Base-by-base conservation (phyloP, 2,797 vertebrate species). In the Scarus forsteni region DNA sequence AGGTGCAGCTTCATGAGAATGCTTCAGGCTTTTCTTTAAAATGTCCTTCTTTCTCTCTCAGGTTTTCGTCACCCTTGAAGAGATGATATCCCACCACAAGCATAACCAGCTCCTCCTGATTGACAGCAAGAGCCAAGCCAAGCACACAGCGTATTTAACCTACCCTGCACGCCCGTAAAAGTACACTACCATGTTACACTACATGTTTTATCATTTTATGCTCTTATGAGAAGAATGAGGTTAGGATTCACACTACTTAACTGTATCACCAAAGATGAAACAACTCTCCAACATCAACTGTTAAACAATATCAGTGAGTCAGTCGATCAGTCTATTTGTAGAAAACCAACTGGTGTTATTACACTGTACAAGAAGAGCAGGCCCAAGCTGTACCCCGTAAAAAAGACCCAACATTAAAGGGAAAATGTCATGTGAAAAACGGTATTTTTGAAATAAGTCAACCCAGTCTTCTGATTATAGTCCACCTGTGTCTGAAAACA, bases 91-190 rank as follows among this genome's bases (percentile, higher is more conserved):
- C 60, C 84, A 95, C 75, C 92, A 95, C 85, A 91, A 79, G 71
- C 85, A 87, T 53, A 93, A 94, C 87, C 90, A 93, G 53, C 74
- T 95, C 73, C 79, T 93, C 19, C 85, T 95, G 77, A 94, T 95
- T 50, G 94, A 95, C 91, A 94, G 94, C 89, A 93, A 88, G 82
- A 95, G 92, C 75, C 92, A 94, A 39, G 91, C 93, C 80, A 95
- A 93, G 81, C 89, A 94, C 76, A 90, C 85, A 0, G 81, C 91
- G 0, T 92, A 88, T 85, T 87, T 95, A 84, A 92, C 88, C 36
- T 80, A 92, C 40, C 76, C 93, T 36, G 80, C 81, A 19, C 84
- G 75, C 40, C 89, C 80, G 48, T 94, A 79, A 82, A 39, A 40
- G 68, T 7, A 45, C 39, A 60, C 15, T 34, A 35, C 45, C 2